Conservation (phyloP, 2,888 invertebrate species). For the Eurois occulta region DNA sequence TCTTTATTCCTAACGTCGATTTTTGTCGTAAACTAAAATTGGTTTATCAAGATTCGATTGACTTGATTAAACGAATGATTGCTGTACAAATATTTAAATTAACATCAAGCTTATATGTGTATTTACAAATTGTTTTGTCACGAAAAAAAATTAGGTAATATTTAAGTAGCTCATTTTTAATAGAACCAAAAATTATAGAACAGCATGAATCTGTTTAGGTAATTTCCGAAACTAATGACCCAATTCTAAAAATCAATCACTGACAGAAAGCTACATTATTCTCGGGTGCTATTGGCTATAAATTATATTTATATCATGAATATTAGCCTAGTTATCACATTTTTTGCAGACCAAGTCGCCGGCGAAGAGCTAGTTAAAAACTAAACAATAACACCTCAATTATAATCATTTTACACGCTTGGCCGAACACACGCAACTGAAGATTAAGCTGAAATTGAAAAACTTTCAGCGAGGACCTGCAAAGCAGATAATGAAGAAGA, state of each 20-base stretch:
- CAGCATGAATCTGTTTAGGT: too few relatives aligned
- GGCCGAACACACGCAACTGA: slow-evolving; percentile 2
- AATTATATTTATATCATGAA: too few relatives aligned
- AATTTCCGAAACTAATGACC: too few relatives aligned
- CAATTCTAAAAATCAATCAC: too few relatives aligned
- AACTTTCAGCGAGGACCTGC: slow-evolving; percentile 44
- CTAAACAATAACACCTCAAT: not conserved
- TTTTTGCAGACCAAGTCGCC: too few relatives aligned
- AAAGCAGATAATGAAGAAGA: slow-evolving; percentile 59
- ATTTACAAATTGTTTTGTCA: not conserved
- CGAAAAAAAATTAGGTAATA: not conserved
- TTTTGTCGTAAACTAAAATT: slow-evolving; percentile 8
- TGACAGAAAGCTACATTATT: too few relatives aligned
- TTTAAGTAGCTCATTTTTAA: not conserved
- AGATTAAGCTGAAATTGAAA: slow-evolving; percentile 22
- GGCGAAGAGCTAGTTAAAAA: too few relatives aligned
- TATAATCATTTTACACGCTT: slow-evolving; percentile 1
- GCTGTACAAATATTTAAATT: slow-evolving; percentile 22
- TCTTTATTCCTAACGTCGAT: not conserved
- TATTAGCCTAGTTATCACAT: too few relatives aligned
- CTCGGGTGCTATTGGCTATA: too few relatives aligned
- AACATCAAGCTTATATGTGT: not conserved
- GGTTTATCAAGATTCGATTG: slow-evolving; percentile 4
- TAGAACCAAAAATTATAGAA: not conserved
- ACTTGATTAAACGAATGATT: not conserved